These are phyloP conservation scores for Cyprinus carpio DNA, from an alignment of 2,113 vertebrate species.

Conservation along the genomic window DNA sequence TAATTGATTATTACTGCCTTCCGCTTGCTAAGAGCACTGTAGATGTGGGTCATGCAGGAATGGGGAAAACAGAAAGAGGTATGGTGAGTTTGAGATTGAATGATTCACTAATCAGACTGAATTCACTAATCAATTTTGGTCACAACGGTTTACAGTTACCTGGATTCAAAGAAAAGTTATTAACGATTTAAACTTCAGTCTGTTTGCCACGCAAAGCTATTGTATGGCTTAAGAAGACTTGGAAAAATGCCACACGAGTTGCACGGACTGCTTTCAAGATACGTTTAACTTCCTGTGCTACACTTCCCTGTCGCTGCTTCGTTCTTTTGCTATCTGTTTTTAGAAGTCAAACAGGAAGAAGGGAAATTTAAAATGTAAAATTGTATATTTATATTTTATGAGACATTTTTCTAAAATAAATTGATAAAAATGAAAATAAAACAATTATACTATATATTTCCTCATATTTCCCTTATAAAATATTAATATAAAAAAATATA, in stretches of 20 bases:
- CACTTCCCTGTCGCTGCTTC: not conserved
- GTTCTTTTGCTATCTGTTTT: not conserved
- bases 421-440: too few species aligned
- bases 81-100: not conserved
- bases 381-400: too few species aligned
- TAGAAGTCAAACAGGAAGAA: not conserved
- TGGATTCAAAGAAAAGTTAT: not conserved
- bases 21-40: constrained; percentile 54
- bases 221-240: not conserved
- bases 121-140: not conserved
- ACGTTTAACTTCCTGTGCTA: not conserved
- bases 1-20: constrained; percentile 72
- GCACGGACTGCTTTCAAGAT: not conserved
- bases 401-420: too few species aligned
- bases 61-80: not conserved
- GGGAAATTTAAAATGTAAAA: too few species aligned
- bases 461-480: too few species aligned
- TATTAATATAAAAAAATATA: too few species aligned
- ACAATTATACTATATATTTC: too few species aligned
- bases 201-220: not conserved
- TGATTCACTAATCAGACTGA: not conserved
- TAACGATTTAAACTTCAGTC: too few species aligned
- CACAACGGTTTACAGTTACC: not conserved
- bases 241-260: too few species aligned
- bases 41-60: constrained; percentile 27